phyloP scores from a whole-genome alignment of 2,888 invertebrate species.

The Protodeltote pygarga region DNA sequence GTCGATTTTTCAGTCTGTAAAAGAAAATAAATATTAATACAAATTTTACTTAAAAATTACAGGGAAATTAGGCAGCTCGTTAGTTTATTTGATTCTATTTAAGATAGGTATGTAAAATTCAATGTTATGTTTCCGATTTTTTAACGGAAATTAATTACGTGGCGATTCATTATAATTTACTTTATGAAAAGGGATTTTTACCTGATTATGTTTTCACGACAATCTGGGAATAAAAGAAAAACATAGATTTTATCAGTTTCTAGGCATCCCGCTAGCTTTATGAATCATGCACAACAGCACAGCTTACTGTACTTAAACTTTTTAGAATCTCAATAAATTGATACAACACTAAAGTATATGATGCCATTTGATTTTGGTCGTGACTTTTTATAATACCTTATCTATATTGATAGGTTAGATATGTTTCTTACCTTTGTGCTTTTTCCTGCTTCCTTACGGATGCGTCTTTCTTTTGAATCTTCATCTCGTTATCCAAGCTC shows the following conservation, averaged over 20 bases:
- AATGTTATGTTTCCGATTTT: too few relatives aligned
- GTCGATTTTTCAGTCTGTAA: slow-evolving; percentile 82
- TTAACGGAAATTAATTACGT: too few relatives aligned
- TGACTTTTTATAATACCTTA: too few relatives aligned
- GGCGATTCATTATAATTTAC: too few relatives aligned
- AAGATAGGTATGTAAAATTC: too few relatives aligned
- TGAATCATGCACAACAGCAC: slow-evolving; percentile 41
- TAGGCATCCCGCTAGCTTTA: neutral
- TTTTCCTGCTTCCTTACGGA: slow-evolving; percentile 72
- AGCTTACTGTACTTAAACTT: too few relatives aligned
- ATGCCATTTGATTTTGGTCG: too few relatives aligned
- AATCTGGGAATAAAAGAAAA: slow-evolving; percentile 48
- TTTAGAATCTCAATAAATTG: too few relatives aligned
- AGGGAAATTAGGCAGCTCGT: too few relatives aligned
- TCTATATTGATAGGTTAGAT: neutral
- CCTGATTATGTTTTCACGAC: slow-evolving; percentile 40
- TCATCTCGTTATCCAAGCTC: slow-evolving; percentile 57
- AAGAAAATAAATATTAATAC: slow-evolving; percentile 46
- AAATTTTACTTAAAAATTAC: neutral
- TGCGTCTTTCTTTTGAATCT: slow-evolving; percentile 69
- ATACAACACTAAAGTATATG: too few relatives aligned
- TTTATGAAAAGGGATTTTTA: slow-evolving; percentile 25
- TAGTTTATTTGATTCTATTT: too few relatives aligned
- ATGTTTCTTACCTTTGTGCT: slow-evolving; percentile 68
- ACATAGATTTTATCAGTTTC: slow-evolving; percentile 26